These are phyloP conservation scores for Aphrophora alni DNA, from an alignment of 2,888 invertebrate genomes.

Conservation along the genomic window DNA sequence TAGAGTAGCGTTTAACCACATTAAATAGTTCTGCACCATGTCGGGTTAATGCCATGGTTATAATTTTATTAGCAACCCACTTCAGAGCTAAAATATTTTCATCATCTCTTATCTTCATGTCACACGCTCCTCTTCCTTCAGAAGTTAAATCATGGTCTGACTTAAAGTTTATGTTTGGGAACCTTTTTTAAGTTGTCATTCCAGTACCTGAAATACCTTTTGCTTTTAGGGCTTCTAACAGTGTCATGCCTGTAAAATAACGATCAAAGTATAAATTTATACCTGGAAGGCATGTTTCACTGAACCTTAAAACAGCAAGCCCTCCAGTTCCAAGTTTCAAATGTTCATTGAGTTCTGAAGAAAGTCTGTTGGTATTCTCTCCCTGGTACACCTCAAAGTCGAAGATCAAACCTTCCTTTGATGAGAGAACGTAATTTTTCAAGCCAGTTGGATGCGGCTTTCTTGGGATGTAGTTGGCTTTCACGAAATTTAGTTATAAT, in stretches of 20 bases:
- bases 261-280: conserved; percentile 26
- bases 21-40: neutral
- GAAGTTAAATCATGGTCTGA: conserved; percentile 19
- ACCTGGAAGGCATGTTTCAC: conserved; percentile 26
- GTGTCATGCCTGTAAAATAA: conserved; percentile 21
- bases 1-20: neutral
- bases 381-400: conserved; percentile 34
- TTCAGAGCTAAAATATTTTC: neutral
- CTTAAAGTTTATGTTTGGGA: conserved; percentile 26
- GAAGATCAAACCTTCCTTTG: conserved; percentile 11
- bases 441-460: conserved; percentile 23
- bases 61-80: conserved; percentile 28
- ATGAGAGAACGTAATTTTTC: conserved; percentile 26
- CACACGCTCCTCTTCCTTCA: too few species aligned
- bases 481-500: too few species aligned
- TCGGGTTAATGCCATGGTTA: conserved; percentile 16
- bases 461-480: conserved; percentile 10
- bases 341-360: neutral
- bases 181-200: conserved; percentile 11
- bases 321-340: conserved; percentile 20
- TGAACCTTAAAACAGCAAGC: conserved; percentile 6
- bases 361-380: neutral
- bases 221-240: conserved; percentile 4
- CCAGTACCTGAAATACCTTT: conserved; percentile 29
- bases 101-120: conserved; percentile 3